Percentiles rank a stretch among this genome's conserved stretches.
Conservation (phyloP, 2,113 vertebrate species). For the Melanerpes aurifrons region DNA sequence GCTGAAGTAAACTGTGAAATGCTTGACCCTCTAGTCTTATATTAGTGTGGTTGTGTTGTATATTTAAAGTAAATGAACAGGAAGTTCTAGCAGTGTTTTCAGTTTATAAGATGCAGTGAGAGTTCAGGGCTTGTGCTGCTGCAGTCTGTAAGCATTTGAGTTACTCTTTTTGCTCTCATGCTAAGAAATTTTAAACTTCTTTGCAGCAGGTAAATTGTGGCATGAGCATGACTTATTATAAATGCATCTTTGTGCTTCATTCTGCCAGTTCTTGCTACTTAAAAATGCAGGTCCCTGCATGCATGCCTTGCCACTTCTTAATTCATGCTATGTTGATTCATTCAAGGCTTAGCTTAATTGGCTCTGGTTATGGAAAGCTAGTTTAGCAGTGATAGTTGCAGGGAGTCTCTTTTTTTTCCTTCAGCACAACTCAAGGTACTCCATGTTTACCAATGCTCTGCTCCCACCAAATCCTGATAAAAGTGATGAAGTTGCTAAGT, state of each 20-base stretch:
- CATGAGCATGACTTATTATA: not conserved
- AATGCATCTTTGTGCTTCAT: slow-evolving; percentile 20
- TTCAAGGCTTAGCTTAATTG: not conserved
- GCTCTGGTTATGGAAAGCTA: not conserved
- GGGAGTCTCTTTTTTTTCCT: not conserved
- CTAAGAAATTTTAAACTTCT: not conserved
- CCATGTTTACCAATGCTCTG: not conserved
- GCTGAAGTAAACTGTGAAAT: slow-evolving; percentile 31
- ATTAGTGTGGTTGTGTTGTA: slow-evolving; percentile 17
- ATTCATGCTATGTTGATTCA: slow-evolving; percentile 56
- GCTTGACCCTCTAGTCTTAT: not conserved
- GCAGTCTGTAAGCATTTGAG: not conserved
- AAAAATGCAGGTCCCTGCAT: slow-evolving; percentile 57
- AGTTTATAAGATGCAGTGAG: not conserved
- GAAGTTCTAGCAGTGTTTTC: slow-evolving; percentile 36
- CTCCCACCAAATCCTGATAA: not conserved
- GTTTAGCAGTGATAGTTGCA: not conserved
- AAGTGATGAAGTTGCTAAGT: not conserved
- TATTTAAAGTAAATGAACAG: slow-evolving; percentile 34
- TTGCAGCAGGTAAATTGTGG: not conserved
- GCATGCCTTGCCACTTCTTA: slow-evolving; percentile 14
- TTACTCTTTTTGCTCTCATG: not conserved
- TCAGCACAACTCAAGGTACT: not conserved
- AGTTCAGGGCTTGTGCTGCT: not conserved
- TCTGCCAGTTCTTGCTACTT: slow-evolving; percentile 37